These are phyloP conservation scores for Neoaliturus tenellus DNA, from an alignment of 2,888 invertebrate genomes.

Conservation along the genomic window DNA sequence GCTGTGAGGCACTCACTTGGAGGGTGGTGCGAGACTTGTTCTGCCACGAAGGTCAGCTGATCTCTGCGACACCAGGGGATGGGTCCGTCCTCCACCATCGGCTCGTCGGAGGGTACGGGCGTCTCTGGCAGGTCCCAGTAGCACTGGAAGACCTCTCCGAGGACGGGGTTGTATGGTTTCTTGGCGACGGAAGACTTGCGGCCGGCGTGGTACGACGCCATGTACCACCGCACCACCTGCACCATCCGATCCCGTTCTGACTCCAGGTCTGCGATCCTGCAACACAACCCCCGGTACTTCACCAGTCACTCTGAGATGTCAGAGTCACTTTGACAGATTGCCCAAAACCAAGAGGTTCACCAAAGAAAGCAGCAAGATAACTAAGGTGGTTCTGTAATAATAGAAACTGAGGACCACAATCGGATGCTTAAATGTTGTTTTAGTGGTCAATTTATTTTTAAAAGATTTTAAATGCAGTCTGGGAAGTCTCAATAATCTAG, in stretches of 20 bases:
- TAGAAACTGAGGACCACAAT: too few relatives aligned
- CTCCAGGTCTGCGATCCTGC: constrained; percentile 91
- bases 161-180: constrained; percentile 98
- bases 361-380: too few relatives aligned
- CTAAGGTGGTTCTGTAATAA: too few relatives aligned
- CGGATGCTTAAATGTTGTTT: too few relatives aligned
- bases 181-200: constrained; percentile 98
- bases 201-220: constrained; percentile 99
- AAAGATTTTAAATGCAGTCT: too few relatives aligned
- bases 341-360: too few relatives aligned
- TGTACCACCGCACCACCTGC: constrained; percentile 96
- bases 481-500: too few relatives aligned
- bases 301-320: too few relatives aligned
- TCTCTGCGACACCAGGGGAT: constrained; percentile 93
- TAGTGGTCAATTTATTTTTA: too few relatives aligned
- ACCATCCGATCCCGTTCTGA: constrained; percentile 94
- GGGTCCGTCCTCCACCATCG: constrained; percentile 84
- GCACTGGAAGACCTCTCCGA: constrained; percentile 92
- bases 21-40: constrained; percentile 99
- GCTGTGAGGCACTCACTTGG: constrained; percentile 91
- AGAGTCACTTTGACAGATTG: too few relatives aligned
- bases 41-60: constrained; percentile 96
- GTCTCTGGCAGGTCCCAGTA: constrained; percentile 82
- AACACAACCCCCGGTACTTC: too few relatives aligned
- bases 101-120: constrained; percentile 41